A percentile compares a stretch with the other conserved stretches of the same genome.
These are phyloP conservation scores for Flexamia atlantica DNA, from an alignment of 2,888 invertebrate genomes.

Conservation along the genomic window DNA sequence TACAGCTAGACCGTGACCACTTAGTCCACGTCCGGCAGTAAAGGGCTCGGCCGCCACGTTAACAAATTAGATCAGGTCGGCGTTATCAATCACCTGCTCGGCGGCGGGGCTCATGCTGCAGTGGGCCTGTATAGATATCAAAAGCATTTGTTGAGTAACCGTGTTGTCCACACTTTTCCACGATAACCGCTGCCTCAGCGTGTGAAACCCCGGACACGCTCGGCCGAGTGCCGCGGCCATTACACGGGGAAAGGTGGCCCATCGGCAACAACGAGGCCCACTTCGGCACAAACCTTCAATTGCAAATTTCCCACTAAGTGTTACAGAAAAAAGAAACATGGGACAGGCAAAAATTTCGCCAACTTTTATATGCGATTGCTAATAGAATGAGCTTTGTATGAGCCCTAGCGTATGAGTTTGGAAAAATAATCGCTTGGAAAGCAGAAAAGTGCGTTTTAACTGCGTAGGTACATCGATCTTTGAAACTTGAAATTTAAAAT, in stretches of 20 bases:
- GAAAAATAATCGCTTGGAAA: too few species aligned
- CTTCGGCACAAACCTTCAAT: background rate
- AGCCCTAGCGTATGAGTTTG: too few species aligned
- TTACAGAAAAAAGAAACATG: too few species aligned
- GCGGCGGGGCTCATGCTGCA: background rate
- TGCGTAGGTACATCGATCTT: too few species aligned
- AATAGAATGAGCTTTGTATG: too few species aligned
- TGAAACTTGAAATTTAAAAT: too few species aligned
- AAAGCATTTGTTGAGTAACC: background rate
- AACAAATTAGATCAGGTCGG: constrained; percentile 10
- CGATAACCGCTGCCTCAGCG: background rate
- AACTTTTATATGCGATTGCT: too few species aligned
- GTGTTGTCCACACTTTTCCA: constrained; percentile 1
- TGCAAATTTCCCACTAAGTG: too few species aligned
- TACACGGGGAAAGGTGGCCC: background rate
- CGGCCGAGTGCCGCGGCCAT: background rate
- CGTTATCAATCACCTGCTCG: constrained; percentile 9
- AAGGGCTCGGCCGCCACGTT: background rate
- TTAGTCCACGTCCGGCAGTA: too few species aligned
- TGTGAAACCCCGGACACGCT: constrained; percentile 16
- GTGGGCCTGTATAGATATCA: background rate
- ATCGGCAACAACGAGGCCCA: background rate
- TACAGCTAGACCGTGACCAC: too few species aligned
- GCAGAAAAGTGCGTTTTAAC: too few species aligned
- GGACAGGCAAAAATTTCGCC: too few species aligned